Conservation (phyloP, 2,797 vertebrate genomes). For the Hydrolagus colliei region DNA sequence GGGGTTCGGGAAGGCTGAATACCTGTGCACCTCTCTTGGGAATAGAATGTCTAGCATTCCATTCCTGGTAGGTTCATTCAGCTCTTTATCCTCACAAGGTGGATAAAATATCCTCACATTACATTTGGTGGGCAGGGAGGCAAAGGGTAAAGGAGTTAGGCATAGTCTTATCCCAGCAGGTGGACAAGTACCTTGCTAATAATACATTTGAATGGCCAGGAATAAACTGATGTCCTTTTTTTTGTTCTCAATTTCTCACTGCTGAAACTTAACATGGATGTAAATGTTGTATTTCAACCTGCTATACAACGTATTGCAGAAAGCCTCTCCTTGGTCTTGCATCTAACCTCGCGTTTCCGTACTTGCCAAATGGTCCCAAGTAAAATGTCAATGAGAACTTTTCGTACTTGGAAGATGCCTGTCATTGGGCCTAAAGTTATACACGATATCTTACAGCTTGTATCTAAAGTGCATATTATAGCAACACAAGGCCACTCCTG, state of each 20-base stretch:
- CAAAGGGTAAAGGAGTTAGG: too few species aligned
- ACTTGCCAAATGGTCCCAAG: background rate
- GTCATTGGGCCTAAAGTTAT: background rate
- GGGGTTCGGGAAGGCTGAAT: too few species aligned
- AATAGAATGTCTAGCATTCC: too few species aligned
- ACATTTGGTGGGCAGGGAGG: too few species aligned
- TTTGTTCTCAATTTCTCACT: background rate
- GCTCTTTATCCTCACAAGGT: too few species aligned
- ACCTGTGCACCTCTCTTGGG: too few species aligned
- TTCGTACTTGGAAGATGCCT: background rate
- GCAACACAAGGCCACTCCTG: background rate
- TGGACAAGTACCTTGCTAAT: too few species aligned
- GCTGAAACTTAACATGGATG: background rate
- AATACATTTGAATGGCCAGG: background rate
- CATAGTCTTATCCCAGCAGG: too few species aligned
- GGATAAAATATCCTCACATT: too few species aligned
- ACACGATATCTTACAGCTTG: background rate
- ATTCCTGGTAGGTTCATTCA: too few species aligned
- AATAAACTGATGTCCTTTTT: background rate
- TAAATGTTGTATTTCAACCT: background rate
- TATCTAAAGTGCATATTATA: constrained; percentile 26
- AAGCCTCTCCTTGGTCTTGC: background rate
- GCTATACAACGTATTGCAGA: background rate
- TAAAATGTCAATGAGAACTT: background rate
- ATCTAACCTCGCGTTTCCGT: background rate